These are phyloP conservation scores for Scylla paramamosain DNA, from an alignment of 1,140 invertebrate genomes.

Conservation along the genomic window DNA sequence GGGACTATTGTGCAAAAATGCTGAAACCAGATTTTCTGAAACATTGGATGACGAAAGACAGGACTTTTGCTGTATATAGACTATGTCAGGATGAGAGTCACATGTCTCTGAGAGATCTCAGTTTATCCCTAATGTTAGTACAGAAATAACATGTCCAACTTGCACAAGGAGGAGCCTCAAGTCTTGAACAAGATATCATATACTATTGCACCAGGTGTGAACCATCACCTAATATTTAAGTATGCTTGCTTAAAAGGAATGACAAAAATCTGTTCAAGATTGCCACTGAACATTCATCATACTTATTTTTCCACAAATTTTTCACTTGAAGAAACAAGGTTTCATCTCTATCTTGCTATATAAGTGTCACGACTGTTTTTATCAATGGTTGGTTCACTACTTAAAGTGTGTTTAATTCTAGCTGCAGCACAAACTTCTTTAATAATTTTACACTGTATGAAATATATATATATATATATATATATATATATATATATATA, in stretches of 20 bases:
- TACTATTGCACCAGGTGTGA: too few species aligned
- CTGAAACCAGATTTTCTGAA: too few species aligned
- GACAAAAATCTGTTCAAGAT: neutral
- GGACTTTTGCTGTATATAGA: too few species aligned
- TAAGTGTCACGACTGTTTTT: neutral
- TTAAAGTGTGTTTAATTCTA: neutral
- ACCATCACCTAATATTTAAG: too few species aligned
- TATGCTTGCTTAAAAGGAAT: neutral
- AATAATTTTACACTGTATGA: neutral
- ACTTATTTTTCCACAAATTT: neutral
- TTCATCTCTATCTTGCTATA: neutral
- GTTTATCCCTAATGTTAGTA: too few species aligned
- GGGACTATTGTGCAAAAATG: too few species aligned
- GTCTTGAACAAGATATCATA: too few species aligned
- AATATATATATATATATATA: slow-evolving; percentile 44
- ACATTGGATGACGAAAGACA: too few species aligned
- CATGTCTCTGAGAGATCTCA: too few species aligned
- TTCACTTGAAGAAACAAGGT: neutral
- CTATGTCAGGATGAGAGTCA: too few species aligned
- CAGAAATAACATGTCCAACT: too few species aligned
- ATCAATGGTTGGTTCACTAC: neutral
- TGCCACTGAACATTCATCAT: neutral
- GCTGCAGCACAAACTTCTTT: neutral
- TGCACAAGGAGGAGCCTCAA: too few species aligned
- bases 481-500: slow-evolving; percentile 49